Evolutionary conservation across 2,797 vertebrate genomes (phyloP).

Genomic region (Malacoctenus gilli): DNA sequence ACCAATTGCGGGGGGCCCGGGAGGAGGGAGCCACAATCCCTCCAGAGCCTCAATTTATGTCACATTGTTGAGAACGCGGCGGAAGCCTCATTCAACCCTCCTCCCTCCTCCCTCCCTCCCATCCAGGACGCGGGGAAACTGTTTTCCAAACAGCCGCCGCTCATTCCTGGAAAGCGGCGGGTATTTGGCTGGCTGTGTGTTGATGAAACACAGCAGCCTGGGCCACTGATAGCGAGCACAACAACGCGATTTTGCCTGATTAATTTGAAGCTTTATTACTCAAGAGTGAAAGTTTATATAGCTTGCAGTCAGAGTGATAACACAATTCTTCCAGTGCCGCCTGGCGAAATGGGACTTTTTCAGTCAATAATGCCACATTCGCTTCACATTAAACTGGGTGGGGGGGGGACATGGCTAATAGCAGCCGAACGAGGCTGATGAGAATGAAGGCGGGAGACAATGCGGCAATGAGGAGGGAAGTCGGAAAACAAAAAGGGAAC

Average conservation of each 20-base stretch:
- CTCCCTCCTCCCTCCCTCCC: no score
- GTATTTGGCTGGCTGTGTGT: conserved; percentile 30
- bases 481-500: neutral
- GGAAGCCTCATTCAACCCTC: conserved; percentile 49
- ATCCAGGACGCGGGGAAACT: conserved; percentile 31
- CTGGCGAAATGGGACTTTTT: conserved; percentile 42
- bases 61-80: conserved; percentile 52
- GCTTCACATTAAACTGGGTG: conserved; percentile 40
- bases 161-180: conserved; percentile 36
- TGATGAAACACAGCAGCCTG: conserved; percentile 55
- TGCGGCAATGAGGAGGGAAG: no score
- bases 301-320: conserved; percentile 61
- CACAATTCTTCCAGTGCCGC: conserved; percentile 40
- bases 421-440: conserved; percentile 13
- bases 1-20: conserved; percentile 23
- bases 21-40: conserved; percentile 46
- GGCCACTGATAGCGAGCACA: conserved; percentile 49
- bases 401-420: conserved; percentile 35
- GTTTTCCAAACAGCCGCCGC: conserved; percentile 35
- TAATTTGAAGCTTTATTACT: conserved; percentile 67
- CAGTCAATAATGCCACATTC: conserved; percentile 56
- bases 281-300: conserved; percentile 58
- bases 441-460: conserved; percentile 14
- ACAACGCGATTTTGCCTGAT: conserved; percentile 61
- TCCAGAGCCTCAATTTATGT: conserved; percentile 55